Evolutionary conservation across 1,140 invertebrate genomes (phyloP).

Genomic region (Argopecten irradians): DNA sequence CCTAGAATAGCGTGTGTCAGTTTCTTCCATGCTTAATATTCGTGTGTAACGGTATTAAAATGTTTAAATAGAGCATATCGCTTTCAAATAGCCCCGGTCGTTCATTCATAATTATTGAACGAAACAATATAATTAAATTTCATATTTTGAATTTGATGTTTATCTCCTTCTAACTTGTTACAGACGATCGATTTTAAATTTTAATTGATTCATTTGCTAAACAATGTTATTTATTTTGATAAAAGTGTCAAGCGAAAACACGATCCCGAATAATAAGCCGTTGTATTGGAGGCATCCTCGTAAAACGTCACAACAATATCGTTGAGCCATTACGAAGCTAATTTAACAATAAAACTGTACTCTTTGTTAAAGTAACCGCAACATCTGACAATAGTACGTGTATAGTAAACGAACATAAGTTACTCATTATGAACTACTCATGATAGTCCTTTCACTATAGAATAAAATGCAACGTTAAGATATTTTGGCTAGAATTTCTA

Average conservation of each 20-base stretch:
- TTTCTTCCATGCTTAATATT: not conserved
- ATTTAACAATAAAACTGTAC: not conserved
- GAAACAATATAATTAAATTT: conserved; percentile 24
- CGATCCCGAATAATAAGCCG: not conserved
- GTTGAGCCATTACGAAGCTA: not conserved
- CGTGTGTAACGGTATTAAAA: conserved; percentile 10
- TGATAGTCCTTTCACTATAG: not conserved
- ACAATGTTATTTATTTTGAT: conserved; percentile 2
- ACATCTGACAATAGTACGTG: not conserved
- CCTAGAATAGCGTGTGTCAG: not conserved
- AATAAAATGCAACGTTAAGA: too few species aligned
- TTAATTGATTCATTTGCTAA: not conserved
- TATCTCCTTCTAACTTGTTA: not conserved
- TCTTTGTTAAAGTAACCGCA: not conserved
- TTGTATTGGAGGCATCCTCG: not conserved
- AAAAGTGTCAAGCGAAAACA: conserved; percentile 7
- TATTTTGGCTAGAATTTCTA: too few species aligned
- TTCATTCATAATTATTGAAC: conserved; percentile 19
- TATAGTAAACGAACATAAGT: not conserved
- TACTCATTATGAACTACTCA: not conserved
- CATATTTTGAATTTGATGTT: conserved; percentile 4
- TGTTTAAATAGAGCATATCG: conserved; percentile 18
- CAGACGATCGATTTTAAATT: not conserved
- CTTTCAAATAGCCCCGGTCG: not conserved
- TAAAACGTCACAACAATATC: not conserved